Evolutionary conservation across 2,797 vertebrate species (phyloP).

Genomic region (Pangasius djambal): DNA sequence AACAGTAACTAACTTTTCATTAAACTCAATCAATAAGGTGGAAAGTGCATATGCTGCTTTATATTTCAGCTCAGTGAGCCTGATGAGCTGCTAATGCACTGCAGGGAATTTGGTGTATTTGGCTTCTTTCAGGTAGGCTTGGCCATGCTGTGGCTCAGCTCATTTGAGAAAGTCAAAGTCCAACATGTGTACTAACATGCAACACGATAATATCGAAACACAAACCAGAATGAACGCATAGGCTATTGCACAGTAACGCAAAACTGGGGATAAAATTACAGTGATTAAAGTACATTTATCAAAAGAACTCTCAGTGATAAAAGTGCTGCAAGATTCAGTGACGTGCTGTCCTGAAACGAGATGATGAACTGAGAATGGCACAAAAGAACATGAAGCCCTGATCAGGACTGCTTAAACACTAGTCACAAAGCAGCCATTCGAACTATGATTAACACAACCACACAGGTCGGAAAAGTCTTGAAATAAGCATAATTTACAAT

Average conservation of each 20-base stretch:
- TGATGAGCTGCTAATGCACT: constrained; percentile 14
- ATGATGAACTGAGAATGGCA: neutral
- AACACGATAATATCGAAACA: neutral
- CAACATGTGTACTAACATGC: neutral
- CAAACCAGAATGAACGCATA: neutral
- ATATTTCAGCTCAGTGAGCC: constrained; percentile 12
- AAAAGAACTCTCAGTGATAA: neutral
- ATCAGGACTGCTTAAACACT: neutral
- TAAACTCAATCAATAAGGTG: constrained; percentile 33
- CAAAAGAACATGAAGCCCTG: neutral
- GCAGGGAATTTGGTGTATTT: neutral
- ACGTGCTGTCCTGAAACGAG: neutral
- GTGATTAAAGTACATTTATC: neutral
- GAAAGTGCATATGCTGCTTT: constrained; percentile 15
- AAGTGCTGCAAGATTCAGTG: neutral
- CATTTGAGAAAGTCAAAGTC: neutral
- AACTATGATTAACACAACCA: neutral
- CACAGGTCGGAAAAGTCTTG: neutral
- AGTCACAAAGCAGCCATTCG: neutral
- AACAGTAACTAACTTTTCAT: constrained; percentile 34
- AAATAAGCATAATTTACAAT: neutral
- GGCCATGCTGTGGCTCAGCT: neutral
- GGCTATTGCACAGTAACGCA: too few species aligned
- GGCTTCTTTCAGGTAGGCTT: neutral
- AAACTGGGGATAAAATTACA: neutral